These are phyloP conservation scores for Rhinoraja longicauda DNA, from an alignment of 2,797 vertebrate species.

Conservation along the genomic window DNA sequence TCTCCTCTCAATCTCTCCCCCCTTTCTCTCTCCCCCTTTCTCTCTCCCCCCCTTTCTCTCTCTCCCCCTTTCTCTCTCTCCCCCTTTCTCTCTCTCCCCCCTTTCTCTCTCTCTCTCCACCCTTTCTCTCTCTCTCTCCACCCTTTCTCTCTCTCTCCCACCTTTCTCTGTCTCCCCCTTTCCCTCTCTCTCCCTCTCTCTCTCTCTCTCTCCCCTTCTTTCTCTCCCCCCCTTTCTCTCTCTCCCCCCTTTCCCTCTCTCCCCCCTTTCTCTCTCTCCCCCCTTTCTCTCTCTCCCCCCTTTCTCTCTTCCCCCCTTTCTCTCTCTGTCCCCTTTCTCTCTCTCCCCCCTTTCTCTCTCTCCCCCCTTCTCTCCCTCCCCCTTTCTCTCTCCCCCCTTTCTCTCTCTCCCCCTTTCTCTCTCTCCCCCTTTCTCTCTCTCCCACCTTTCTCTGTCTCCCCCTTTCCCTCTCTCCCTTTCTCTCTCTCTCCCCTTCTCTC, in stretches of 20 bases:
- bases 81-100: too few species aligned
- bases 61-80: not conserved
- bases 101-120: not conserved
- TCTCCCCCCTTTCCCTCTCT: not conserved
- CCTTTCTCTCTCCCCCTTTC: not conserved
- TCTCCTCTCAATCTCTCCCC: too few species aligned
- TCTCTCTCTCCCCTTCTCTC: too few species aligned
- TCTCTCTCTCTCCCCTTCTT: too few species aligned
- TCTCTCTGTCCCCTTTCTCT: too few species aligned
- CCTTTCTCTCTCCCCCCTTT: not conserved
- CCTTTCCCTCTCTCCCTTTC: not conserved
- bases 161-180: not conserved
- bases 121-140: not conserved
- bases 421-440: not conserved
- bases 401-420: not conserved
- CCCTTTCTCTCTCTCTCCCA: not conserved
- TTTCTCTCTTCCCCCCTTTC: not conserved
- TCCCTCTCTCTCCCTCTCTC: too few species aligned
- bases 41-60: not conserved
- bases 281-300: not conserved
- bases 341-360: too few species aligned
- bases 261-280: not conserved
- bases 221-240: not conserved
- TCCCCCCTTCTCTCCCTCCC: not conserved
- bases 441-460: too few species aligned